Evolutionary conservation across 2,113 vertebrate species (phyloP).

Genomic region (Choloepus hoffmanni): DNA sequence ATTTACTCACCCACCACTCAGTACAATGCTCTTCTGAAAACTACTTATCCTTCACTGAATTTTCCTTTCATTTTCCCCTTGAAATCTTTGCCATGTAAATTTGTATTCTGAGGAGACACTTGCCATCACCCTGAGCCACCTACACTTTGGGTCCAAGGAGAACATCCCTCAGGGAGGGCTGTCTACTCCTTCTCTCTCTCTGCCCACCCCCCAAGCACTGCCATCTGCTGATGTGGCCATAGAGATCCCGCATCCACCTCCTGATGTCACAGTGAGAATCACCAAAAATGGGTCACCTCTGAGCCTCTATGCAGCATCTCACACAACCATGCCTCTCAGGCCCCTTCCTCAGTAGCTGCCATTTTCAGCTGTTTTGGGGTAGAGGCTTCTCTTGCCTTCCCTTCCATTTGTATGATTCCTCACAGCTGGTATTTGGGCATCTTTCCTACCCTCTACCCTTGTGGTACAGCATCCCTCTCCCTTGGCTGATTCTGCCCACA

Average conservation of each 20-base stretch:
- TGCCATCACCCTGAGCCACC: neutral
- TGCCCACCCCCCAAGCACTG: no score
- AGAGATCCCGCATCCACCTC: neutral
- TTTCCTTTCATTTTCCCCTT: neutral
- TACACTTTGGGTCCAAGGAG: accelerated
- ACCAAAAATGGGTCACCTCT: neutral
- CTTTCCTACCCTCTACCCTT: neutral
- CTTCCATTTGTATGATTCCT: neutral
- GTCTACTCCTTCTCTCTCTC: no score
- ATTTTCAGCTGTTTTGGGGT: neutral
- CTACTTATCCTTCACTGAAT: accelerated
- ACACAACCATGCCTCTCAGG: no score
- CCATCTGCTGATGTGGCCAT: accelerated
- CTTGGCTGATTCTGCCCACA: neutral
- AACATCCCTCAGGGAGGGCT: neutral
- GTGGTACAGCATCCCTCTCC: neutral
- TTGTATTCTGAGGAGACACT: neutral
- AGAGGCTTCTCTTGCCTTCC: neutral
- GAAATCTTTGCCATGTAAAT: neutral
- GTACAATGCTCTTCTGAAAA: neutral
- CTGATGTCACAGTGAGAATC: no score
- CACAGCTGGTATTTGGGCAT: neutral
- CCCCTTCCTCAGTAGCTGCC: neutral
- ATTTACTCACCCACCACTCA: neutral
- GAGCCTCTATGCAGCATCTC: neutral